These are phyloP conservation scores for Dorcus parallelipipedus DNA, from an alignment of 2,888 invertebrate genomes.

Conservation along the genomic window DNA sequence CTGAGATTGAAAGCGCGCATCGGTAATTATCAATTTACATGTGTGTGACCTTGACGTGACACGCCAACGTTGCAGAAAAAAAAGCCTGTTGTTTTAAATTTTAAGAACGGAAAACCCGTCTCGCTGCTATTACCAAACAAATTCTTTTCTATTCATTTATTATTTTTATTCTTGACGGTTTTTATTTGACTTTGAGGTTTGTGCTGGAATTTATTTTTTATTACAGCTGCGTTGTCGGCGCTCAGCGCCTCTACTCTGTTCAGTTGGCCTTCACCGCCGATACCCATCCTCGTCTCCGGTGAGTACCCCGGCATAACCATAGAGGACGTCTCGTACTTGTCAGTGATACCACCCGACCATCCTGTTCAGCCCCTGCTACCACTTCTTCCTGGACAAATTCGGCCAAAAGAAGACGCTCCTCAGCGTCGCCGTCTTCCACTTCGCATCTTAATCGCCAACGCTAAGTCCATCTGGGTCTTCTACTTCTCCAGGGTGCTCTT, in stretches of 20 bases:
- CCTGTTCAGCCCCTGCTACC: conserved; percentile 18
- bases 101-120: too few relatives aligned
- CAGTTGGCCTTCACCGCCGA: conserved; percentile 29
- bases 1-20: too few relatives aligned
- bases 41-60: too few relatives aligned
- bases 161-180: too few relatives aligned
- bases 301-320: conserved; percentile 18
- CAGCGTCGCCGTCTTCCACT: conserved; percentile 32
- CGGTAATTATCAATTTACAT: too few relatives aligned
- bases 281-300: conserved; percentile 21
- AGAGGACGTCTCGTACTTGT: conserved; percentile 26
- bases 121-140: too few relatives aligned
- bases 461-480: conserved; percentile 32
- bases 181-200: too few relatives aligned
- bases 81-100: too few relatives aligned
- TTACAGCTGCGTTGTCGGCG: conserved; percentile 23
- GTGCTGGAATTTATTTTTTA: background rate
- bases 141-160: too few relatives aligned
- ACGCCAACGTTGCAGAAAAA: too few relatives aligned
- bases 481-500: conserved; percentile 34
- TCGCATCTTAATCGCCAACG: conserved; percentile 28
- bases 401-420: conserved; percentile 30
- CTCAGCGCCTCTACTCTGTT: conserved; percentile 22
- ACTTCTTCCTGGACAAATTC: conserved; percentile 19
- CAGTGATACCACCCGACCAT: conserved; percentile 23